Evolutionary conservation across 2,888 invertebrate species (phyloP).

Genomic region (Acleris holmiana): DNA sequence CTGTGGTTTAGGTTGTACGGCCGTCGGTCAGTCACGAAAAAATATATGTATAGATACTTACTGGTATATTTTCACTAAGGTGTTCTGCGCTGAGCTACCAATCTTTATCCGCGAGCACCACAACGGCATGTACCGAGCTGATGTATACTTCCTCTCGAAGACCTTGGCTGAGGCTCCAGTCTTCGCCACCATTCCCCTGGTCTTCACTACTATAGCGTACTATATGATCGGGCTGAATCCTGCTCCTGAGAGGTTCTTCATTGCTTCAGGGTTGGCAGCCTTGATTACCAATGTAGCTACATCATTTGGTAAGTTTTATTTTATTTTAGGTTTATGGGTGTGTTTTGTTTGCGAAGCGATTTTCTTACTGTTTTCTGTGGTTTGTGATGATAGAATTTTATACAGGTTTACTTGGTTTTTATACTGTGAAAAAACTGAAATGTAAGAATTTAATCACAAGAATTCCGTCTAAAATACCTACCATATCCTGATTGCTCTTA

Average conservation of each 20-base stretch:
- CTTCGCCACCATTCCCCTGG: slow-evolving; percentile 91
- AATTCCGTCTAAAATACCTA: too few relatives aligned
- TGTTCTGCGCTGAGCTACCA: slow-evolving; percentile 95
- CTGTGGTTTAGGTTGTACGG: too few relatives aligned
- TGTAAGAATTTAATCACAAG: too few relatives aligned
- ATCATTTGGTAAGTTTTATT: slow-evolving; percentile 89
- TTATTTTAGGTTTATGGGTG: background rate
- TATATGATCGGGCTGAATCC: slow-evolving; percentile 94
- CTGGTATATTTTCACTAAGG: slow-evolving; percentile 75
- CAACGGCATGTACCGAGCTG: slow-evolving; percentile 95
- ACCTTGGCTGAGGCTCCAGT: slow-evolving; percentile 95
- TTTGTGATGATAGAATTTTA: too few relatives aligned
- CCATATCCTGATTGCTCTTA: too few relatives aligned
- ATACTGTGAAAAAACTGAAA: too few relatives aligned
- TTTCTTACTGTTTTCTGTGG: too few relatives aligned
- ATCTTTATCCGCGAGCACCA: slow-evolving; percentile 95
- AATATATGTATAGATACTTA: background rate
- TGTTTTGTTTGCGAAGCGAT: background rate
- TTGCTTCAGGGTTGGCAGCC: slow-evolving; percentile 89
- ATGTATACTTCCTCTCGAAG: slow-evolving; percentile 96
- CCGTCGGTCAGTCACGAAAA: too few relatives aligned
- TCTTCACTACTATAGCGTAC: slow-evolving; percentile 93
- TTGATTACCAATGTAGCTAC: slow-evolving; percentile 95
- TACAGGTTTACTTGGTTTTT: too few relatives aligned
- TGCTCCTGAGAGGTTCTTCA: slow-evolving; percentile 87